Base-by-base conservation (phyloP, 2,113 vertebrate species). In the Lophura nycthemera region DNA sequence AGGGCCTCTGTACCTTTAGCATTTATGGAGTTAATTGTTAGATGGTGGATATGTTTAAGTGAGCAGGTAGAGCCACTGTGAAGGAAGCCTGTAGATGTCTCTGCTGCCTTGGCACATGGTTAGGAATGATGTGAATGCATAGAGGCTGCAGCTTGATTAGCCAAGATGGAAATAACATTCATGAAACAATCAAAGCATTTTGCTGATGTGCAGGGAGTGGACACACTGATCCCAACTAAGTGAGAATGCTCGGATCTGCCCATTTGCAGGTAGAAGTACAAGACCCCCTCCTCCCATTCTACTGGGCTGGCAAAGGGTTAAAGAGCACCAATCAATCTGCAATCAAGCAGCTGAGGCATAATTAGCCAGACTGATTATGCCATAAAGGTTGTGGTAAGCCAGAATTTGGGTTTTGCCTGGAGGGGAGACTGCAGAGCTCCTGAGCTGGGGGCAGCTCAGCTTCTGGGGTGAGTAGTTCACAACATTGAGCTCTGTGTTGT, bases 41-140 rank as follows among this genome's bases (percentile, higher is more conserved):
- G 65, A 32, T 27, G 38, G 52, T 45, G 13, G 52, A 21, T 80
- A 52, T 29, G 71, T 70, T 36, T 42, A 30, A 4, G 4, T 21
- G 40, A 21, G 61, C 21, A 38, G 36, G 45, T 83, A 78, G 38
- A 56, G 20, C 15, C 63, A 9, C 11, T 43, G 2, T 60, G 47
- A 81, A 57, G 17, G 42, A 67, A 56, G 14, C 5, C 15, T 43
- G 27, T 2, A 18, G 38, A 17, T 40, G 11, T 34, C 88, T 77
- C 65, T 54, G 18, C 30, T 50, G 50, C 56, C 30, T 48, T 10
- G 11, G n/a, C 65, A 40, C 11, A 0, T 7, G 6, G 5, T 32
- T 70, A 25, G 4, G 21, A 56, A 77, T 0, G 0, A n/a, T 8
- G 9, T 3, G 32, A 69, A 73, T 32, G 54, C 64, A 77, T 65